A percentile compares a stretch with the other conserved stretches of the same genome.
phyloP scores from a whole-genome alignment of 2,888 invertebrate genomes.

The Camptogramma bilineatum region DNA sequence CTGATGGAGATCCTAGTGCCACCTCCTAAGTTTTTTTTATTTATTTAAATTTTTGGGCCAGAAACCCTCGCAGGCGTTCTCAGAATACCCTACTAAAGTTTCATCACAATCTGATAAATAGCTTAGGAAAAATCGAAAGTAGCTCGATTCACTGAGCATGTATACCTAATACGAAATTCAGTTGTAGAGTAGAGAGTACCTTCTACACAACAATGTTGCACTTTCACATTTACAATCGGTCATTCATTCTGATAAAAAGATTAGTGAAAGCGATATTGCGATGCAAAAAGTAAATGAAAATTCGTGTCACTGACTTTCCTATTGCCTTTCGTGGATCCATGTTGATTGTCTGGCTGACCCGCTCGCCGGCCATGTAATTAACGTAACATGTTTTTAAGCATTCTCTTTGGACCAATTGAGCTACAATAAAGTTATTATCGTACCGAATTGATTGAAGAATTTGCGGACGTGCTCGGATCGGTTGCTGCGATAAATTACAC shows the following conservation, averaged over 20 bases:
- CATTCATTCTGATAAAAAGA: constrained; percentile 78
- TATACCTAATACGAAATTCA: constrained; percentile 62
- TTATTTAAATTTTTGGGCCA: too few species aligned
- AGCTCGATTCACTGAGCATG: constrained; percentile 63
- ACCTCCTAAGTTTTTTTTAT: too few species aligned
- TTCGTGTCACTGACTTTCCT: constrained; percentile 82
- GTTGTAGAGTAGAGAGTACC: constrained; percentile 52
- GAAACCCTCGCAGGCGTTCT: too few species aligned
- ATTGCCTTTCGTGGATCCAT: constrained; percentile 64
- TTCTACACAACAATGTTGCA: constrained; percentile 67
- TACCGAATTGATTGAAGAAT: constrained; percentile 48
- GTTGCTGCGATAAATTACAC: constrained; percentile 50
- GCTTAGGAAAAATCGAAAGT: constrained; percentile 68
- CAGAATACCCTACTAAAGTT: too few species aligned
- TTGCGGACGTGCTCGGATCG: constrained; percentile 50
- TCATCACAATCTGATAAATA: too few species aligned
- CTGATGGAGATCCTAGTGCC: too few species aligned
- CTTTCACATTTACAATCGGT: constrained; percentile 80
- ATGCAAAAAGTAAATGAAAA: constrained; percentile 82
- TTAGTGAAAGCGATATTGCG: constrained; percentile 81
- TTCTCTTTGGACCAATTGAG: constrained; percentile 39
- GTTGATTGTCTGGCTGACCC: constrained; percentile 66
- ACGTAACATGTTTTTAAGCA: constrained; percentile 42
- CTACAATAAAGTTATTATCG: constrained; percentile 47
- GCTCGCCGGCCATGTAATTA: constrained; percentile 50